Conservation (phyloP, 1,140 invertebrate genomes). For the Phortica variegata region DNA sequence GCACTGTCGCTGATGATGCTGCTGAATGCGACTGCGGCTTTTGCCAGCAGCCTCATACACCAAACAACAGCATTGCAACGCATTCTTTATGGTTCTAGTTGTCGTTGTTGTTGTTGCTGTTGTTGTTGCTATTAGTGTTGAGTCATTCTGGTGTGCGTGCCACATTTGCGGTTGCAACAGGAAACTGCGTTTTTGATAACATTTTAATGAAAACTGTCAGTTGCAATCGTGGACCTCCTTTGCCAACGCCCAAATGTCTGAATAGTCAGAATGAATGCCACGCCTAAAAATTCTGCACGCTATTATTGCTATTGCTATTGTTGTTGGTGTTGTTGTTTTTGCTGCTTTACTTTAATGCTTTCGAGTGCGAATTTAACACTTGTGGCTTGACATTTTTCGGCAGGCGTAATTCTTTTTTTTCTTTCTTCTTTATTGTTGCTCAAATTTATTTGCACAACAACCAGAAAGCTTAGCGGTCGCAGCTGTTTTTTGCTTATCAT, state of each 20-base stretch:
- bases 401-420: no score
- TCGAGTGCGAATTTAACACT: slow-evolving; percentile 54
- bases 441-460: no score
- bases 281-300: slow-evolving; percentile 19
- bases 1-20: neutral
- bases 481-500: no score
- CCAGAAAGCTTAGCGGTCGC: no score
- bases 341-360: no score
- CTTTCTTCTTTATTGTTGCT: no score
- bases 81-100: slow-evolving; percentile 9
- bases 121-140: slow-evolving; percentile 13
- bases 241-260: no score
- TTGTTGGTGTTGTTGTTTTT: slow-evolving; percentile 7
- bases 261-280: no score
- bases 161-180: slow-evolving; percentile 28
- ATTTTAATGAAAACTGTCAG: slow-evolving; percentile 54
- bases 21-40: no score
- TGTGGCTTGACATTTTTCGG: slow-evolving; percentile 54
- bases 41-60: no score
- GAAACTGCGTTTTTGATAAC: slow-evolving; percentile 48
- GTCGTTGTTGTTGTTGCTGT: slow-evolving; percentile 5
- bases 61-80: no score
- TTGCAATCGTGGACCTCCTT: no score
- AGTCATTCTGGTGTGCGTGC: slow-evolving; percentile 22
- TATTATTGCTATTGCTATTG: neutral